Evolutionary conservation across 2,797 vertebrate species (phyloP).

Genomic region (Sandelia bainsii): DNA sequence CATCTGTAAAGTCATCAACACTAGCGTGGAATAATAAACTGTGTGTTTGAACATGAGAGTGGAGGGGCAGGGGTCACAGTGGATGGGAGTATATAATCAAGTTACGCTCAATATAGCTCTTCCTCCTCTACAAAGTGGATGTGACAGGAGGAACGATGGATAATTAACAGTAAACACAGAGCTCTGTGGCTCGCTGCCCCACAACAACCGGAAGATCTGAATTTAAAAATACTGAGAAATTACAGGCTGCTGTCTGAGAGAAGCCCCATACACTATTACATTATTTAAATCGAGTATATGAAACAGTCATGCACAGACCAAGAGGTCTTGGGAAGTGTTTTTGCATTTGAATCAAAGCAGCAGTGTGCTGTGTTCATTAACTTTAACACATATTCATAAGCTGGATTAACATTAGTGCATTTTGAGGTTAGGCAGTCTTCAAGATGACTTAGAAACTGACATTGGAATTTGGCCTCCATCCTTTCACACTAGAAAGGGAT

Average conservation of each 20-base stretch:
- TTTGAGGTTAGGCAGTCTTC: no score
- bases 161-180: slow-evolving; percentile 40
- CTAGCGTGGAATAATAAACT: background rate
- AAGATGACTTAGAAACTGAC: no score
- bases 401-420: no score
- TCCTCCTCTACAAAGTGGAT: slow-evolving; percentile 39
- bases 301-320: no score
- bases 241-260: slow-evolving; percentile 16
- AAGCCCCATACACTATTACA: background rate
- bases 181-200: slow-evolving; percentile 12
- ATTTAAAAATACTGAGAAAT: slow-evolving; percentile 11
- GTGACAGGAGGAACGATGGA: slow-evolving; percentile 42
- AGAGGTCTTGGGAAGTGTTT: no score
- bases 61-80: background rate
- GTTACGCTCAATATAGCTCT: slow-evolving; percentile 39
- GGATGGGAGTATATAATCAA: slow-evolving; percentile 33
- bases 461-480: no score
- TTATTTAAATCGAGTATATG: background rate
- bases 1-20: background rate
- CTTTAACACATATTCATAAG: no score
- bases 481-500: no score
- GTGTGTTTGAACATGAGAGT: background rate
- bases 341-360: no score
- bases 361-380: no score
- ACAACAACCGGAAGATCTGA: background rate